Conservation (phyloP, 2,797 vertebrate species). For the Lagocephalus sceleratus region DNA sequence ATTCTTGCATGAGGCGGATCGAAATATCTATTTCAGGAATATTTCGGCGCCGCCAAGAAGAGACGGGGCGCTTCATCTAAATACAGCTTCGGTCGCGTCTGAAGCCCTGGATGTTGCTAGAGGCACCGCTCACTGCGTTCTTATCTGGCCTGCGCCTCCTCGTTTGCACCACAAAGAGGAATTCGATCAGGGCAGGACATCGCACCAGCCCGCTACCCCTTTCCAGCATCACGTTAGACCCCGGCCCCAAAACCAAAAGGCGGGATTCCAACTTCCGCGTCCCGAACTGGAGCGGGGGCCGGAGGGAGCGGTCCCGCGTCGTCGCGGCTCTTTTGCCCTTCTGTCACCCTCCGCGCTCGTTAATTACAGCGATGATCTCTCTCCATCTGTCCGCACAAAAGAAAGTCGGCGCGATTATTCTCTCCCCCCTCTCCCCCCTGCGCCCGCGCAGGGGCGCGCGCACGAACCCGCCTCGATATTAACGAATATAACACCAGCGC, state of each 20-base stretch:
- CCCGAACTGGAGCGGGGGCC: slow-evolving; percentile 5
- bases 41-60: no score
- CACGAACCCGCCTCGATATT: slow-evolving; percentile 26
- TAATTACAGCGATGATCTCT: slow-evolving; percentile 48
- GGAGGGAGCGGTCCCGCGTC: slow-evolving; percentile 10
- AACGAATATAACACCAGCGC: slow-evolving; percentile 25
- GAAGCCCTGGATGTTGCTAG: no score
- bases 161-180: slow-evolving; percentile 58
- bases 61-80: no score
- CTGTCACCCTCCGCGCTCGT: slow-evolving; percentile 33
- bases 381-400: slow-evolving; percentile 44
- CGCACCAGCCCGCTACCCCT: slow-evolving; percentile 43
- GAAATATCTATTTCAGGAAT: no score
- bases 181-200: slow-evolving; percentile 51
- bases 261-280: slow-evolving; percentile 9
- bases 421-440: slow-evolving; percentile 1
- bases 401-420: slow-evolving; percentile 37
- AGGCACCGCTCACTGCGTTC: no score
- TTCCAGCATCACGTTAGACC: slow-evolving; percentile 15
- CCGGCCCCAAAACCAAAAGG: slow-evolving; percentile 4
- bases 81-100: no score
- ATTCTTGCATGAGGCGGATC: not conserved
- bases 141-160: slow-evolving; percentile 29
- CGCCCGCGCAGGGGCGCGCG: no score
- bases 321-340: slow-evolving; percentile 29